Evolutionary conservation across 1,140 invertebrate species (phyloP).

Genomic region (Drosophila nebulosa): DNA sequence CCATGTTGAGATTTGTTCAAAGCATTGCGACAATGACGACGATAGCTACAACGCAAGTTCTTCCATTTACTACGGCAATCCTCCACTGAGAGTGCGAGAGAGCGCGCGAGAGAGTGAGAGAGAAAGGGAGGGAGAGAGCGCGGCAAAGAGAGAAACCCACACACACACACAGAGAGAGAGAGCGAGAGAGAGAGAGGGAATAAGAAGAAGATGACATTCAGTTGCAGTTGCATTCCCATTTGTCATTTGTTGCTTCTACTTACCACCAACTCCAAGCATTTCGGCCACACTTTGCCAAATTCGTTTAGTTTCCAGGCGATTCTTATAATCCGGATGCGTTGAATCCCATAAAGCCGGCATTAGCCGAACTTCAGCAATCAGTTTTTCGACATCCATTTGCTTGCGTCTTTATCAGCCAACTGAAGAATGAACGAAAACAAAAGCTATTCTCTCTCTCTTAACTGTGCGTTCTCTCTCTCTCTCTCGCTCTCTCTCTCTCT

Average conservation of each 20-base stretch:
- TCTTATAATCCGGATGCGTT: constrained; percentile 53
- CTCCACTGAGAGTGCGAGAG: constrained; percentile 40
- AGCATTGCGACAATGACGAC: constrained; percentile 34
- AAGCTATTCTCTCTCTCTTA: too few relatives aligned
- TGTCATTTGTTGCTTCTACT: constrained; percentile 29
- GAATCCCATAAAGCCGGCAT: constrained; percentile 68
- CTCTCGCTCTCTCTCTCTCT: constrained; percentile 11
- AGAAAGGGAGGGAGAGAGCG: not conserved
- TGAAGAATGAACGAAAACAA: constrained; percentile 26
- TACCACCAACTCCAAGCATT: constrained; percentile 45
- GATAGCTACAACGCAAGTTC: constrained; percentile 66
- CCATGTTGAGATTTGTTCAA: constrained; percentile 19
- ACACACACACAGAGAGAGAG: not conserved
- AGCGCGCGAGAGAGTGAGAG: not conserved
- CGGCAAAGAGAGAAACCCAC: not conserved
- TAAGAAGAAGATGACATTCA: not conserved
- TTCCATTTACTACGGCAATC: constrained; percentile 64
- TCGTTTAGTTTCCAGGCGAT: constrained; percentile 48
- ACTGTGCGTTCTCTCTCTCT: constrained; percentile 18
- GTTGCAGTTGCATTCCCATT: not conserved
- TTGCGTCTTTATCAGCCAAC: constrained; percentile 64
- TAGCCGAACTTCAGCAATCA: constrained; percentile 63
- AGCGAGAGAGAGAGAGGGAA: not conserved
- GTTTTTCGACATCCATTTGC: constrained; percentile 70
- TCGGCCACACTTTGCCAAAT: constrained; percentile 56